Conservation (phyloP, 2,797 vertebrate genomes). For the Pampus argenteus region DNA sequence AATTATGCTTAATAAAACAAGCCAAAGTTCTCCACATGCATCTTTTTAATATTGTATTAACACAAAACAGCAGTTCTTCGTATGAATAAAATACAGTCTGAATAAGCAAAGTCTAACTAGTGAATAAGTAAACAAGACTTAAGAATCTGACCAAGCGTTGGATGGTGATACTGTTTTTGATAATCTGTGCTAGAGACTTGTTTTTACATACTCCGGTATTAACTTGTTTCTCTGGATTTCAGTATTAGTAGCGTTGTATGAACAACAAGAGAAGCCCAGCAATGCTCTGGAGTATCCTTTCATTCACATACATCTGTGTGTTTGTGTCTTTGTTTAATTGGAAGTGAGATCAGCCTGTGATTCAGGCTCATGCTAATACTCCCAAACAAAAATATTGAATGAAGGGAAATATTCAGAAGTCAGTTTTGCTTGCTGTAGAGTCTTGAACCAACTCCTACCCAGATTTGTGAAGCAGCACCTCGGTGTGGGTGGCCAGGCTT, state of each 20-base stretch:
- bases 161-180: too few relatives aligned
- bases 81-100: background rate
- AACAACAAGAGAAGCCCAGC: constrained; percentile 93
- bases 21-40: background rate
- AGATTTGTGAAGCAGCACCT: constrained; percentile 95
- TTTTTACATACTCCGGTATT: background rate
- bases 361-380: background rate
- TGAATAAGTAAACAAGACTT: background rate
- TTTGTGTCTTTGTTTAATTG: background rate
- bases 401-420: background rate
- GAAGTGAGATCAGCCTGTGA: background rate
- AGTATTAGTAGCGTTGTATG: constrained; percentile 95
- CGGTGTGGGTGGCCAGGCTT: constrained; percentile 82
- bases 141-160: background rate
- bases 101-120: background rate
- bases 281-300: constrained; percentile 98
- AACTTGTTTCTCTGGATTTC: constrained; percentile 63
- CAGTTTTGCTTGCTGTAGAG: background rate
- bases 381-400: background rate
- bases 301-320: background rate
- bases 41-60: background rate
- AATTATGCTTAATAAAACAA: background rate
- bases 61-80: background rate
- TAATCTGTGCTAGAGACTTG: background rate
- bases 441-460: constrained; percentile 56